Percentiles rank a stretch among this genome's conserved stretches.
Conservation (phyloP, 2,113 vertebrate species). For the Ornithorhynchus anatinus region DNA sequence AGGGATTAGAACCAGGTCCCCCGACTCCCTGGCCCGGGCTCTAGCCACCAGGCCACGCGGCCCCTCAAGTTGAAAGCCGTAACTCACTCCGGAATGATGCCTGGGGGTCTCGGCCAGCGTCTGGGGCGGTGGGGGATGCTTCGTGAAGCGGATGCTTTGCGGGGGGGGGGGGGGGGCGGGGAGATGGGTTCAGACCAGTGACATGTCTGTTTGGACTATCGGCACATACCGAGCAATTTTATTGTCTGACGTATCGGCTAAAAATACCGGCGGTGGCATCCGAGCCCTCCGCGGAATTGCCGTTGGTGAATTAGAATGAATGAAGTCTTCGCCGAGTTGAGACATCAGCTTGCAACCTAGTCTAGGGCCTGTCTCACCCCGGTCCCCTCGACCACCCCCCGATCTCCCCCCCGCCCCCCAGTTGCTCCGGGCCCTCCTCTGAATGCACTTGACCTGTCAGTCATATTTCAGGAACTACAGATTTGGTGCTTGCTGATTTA, state of each 20-base stretch:
- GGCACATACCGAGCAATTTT: conserved; percentile 65
- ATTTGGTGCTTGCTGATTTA: conserved; percentile 74
- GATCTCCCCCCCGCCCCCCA: too few relatives aligned
- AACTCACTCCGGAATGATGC: too few relatives aligned
- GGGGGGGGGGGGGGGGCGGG: too few relatives aligned
- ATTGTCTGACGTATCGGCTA: conserved; percentile 70
- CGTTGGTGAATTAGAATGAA: conserved; percentile 77
- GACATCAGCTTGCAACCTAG: conserved; percentile 65
- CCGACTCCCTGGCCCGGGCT: too few relatives aligned
- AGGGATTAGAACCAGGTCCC: too few relatives aligned
- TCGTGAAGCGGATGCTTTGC: too few relatives aligned
- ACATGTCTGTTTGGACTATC: conserved; percentile 66
- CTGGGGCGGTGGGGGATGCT: too few relatives aligned
- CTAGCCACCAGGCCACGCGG: too few relatives aligned
- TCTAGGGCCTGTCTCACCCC: conserved; percentile 67
- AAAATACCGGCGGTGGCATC: conserved; percentile 71
- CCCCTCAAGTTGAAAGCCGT: too few relatives aligned
- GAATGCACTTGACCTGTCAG: conserved; percentile 78
- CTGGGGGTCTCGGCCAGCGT: too few relatives aligned
- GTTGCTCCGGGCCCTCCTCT: conserved; percentile 74
- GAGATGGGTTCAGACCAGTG: conserved; percentile 51
- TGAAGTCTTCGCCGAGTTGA: conserved; percentile 74
- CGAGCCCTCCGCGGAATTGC: conserved; percentile 70
- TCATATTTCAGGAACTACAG: conserved; percentile 79
- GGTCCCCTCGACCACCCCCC: too few relatives aligned